These are phyloP conservation scores for Philopedon plagiatum DNA, from an alignment of 2,888 invertebrate genomes.

Conservation along the genomic window DNA sequence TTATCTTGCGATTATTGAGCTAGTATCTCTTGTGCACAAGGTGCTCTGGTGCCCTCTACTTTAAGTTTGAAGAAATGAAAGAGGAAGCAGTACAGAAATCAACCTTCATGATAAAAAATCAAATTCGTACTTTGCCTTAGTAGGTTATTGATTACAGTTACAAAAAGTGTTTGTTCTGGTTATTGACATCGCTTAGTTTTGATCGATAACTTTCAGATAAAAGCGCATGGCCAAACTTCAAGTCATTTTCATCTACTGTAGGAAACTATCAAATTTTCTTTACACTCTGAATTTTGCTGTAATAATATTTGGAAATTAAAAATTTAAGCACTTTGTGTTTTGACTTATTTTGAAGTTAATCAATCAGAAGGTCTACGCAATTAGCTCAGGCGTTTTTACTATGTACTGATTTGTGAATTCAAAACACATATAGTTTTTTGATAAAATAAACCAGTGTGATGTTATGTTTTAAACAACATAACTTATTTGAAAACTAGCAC, in stretches of 20 bases:
- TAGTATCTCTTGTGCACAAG: background rate
- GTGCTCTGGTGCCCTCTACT: background rate
- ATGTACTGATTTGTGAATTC: conserved; percentile 32
- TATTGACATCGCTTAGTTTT: background rate
- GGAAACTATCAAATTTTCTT: background rate
- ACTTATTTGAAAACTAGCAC: conserved; percentile 3
- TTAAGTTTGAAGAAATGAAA: background rate
- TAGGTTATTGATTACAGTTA: background rate
- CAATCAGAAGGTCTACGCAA: conserved; percentile 14
- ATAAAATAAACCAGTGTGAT: conserved; percentile 28
- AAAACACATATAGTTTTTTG: conserved; percentile 22
- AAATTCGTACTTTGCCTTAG: background rate
- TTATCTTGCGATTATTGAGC: too few species aligned
- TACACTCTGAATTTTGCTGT: background rate
- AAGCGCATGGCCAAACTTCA: too few species aligned
- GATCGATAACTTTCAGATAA: background rate
- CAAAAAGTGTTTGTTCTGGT: background rate
- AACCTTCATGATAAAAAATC: too few species aligned
- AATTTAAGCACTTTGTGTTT: background rate
- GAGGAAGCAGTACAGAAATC: background rate
- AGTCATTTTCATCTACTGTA: background rate
- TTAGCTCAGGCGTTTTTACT: conserved; percentile 19
- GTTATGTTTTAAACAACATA: conserved; percentile 54
- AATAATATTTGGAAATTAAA: conserved; percentile 13
- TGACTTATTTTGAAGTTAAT: conserved; percentile 5